phyloP scores from a whole-genome alignment of 2,888 invertebrate species.

The Agriopis aurantiaria region DNA sequence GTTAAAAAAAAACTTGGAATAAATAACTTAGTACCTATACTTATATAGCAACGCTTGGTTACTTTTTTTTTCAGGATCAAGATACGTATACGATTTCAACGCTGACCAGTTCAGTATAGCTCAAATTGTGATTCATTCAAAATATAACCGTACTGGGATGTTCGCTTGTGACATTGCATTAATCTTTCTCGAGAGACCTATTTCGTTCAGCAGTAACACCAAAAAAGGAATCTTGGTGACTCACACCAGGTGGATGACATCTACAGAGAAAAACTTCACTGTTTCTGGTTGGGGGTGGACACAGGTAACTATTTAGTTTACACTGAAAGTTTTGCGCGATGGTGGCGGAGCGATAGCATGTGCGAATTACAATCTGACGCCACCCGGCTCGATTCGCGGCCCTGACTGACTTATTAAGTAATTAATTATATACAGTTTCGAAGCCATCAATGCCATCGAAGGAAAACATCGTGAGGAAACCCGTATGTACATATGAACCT shows the following conservation, averaged over 20 bases:
- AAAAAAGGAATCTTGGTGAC: constrained; percentile 63
- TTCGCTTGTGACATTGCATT: constrained; percentile 72
- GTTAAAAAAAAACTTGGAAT: too few species aligned
- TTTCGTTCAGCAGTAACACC: constrained; percentile 52
- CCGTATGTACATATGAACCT: too few species aligned
- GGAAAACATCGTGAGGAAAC: too few species aligned
- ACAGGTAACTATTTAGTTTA: constrained; percentile 50
- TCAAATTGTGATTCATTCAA: constrained; percentile 56
- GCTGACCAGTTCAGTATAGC: constrained; percentile 53
- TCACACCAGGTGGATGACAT: constrained; percentile 63
- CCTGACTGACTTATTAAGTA: too few species aligned
- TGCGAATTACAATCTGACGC: too few species aligned
- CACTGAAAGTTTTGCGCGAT: too few species aligned
- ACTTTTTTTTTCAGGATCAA: constrained; percentile 57
- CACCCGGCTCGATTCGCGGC: too few species aligned
- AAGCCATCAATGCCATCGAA: too few species aligned
- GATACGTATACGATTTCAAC: constrained; percentile 59
- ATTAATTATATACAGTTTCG: too few species aligned
- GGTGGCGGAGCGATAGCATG: too few species aligned
- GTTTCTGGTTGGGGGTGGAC: constrained; percentile 75
- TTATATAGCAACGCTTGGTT: too few species aligned
- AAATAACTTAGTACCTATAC: too few species aligned
- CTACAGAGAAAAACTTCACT: constrained; percentile 51
- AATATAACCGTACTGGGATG: constrained; percentile 58
- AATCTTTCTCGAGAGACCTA: constrained; percentile 56